Evolutionary conservation across 2,113 vertebrate genomes (phyloP).

Genomic region (Noctilio leporinus): DNA sequence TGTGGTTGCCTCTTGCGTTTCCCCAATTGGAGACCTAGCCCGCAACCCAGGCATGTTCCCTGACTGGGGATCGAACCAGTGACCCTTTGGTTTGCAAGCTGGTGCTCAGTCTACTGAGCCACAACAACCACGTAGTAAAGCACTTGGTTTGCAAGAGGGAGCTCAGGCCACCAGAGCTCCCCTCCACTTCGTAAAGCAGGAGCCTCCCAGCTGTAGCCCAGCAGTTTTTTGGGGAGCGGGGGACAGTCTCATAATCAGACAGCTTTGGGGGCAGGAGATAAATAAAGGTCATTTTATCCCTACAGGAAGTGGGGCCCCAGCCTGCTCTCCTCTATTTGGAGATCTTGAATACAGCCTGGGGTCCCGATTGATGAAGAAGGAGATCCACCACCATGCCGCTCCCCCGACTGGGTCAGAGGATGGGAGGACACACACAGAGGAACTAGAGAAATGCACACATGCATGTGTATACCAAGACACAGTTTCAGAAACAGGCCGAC

Average conservation of each 20-base stretch:
- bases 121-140: no score
- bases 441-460: not conserved
- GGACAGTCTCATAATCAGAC: not conserved
- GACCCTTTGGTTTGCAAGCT: no score
- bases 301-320: not conserved
- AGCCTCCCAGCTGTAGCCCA: not conserved
- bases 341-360: not conserved
- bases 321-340: not conserved
- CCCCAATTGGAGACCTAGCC: no score
- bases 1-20: no score
- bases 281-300: not conserved
- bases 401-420: not conserved
- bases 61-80: no score
- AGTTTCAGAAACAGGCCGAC: not conserved
- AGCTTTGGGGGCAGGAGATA: not conserved
- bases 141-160: no score
- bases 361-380: not conserved
- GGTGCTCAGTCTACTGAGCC: no score
- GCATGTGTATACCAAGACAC: no score
- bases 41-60: no score
- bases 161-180: no score
- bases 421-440: not conserved
- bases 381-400: no score
- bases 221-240: not conserved
- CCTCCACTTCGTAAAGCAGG: not conserved